Base-by-base conservation (phyloP, 2,797 vertebrate genomes). In the Jordanella pulchra region DNA sequence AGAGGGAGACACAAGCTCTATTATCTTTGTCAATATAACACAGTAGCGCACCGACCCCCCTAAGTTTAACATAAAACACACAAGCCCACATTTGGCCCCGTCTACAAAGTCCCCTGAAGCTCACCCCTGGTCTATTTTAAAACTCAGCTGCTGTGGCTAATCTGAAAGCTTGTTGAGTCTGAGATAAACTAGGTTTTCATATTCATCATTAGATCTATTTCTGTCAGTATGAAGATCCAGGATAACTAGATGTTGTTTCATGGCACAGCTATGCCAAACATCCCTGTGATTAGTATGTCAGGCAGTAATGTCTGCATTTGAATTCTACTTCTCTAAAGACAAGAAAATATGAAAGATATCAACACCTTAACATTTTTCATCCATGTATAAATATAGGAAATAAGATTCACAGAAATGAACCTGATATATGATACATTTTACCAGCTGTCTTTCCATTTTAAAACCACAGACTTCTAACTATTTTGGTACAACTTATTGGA, bases 1-100 rank as follows among this genome's bases (percentile, higher is more conserved):
- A 93, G 92, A 91, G 90, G 93, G 93, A 87, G 93, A 78, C 90
- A 89, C 68, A 32, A 28, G 53, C 25, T 35, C 3, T 17, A 72
- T 58, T 58, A 69, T 0, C n/a, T 17, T 3, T 1, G 25, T 79
- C 23, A 11, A 53, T 12, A 3, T 28, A 6, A 28, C 9, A 12
- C 73, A 55, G 11, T 48, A 35, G 17, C 56, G 50, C 63, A 47
- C 5, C 13, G 53, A 25, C n/a, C n/a, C n/a, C n/a, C n/a, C n/a
- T n/a, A n/a, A n/a, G n/a, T n/a, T n/a, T n/a, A n/a, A n/a, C n/a
- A n/a, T 39, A 44, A 47, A 17, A 25, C 80, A 81, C 71, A 55
- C 64, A 50, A 13, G 72, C 71, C 66, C 80, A 82, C 78, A 80
- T 83, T 86, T 79, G 70, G 75, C 72, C 63, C 71, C 84, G 82